A percentile compares a stretch with the other conserved stretches of the same genome.
phyloP scores from a whole-genome alignment of 2,888 invertebrate species.

The Meteorus cinctellus region DNA sequence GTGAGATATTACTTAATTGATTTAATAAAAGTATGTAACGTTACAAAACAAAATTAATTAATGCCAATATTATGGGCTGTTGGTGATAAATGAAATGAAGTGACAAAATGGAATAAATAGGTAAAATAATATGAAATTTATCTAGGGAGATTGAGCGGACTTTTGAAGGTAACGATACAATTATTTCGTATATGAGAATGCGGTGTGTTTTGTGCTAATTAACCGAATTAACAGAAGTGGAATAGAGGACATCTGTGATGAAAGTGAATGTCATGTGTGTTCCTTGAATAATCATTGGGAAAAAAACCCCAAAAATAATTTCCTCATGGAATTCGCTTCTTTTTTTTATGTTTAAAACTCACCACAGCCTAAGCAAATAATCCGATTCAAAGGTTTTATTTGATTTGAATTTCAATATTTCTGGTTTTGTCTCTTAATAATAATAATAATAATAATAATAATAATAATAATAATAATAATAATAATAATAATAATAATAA shows the following conservation, averaged over 20 bases:
- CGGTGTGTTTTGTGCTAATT: constrained; percentile 47
- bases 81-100: constrained; percentile 60
- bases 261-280: constrained; percentile 26
- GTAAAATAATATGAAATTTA: constrained; percentile 16
- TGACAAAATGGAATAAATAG: not conserved
- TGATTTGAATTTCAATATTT: constrained; percentile 38
- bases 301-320: constrained; percentile 18
- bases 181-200: constrained; percentile 41
- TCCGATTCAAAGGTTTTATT: constrained; percentile 48
- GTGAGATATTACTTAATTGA: constrained; percentile 69
- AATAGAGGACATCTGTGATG: not conserved
- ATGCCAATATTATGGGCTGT: constrained; percentile 58
- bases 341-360: constrained; percentile 29
- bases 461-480: constrained; percentile 4
- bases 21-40: constrained; percentile 36
- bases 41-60: constrained; percentile 43
- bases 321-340: constrained; percentile 21
- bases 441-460: not conserved
- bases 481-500: constrained; percentile 4
- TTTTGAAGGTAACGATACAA: constrained; percentile 38
- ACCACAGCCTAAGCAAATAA: constrained; percentile 29
- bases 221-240: constrained; percentile 43
- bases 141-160: constrained; percentile 27
- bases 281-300: constrained; percentile 9
- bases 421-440: constrained; percentile 1